A percentile compares a stretch with the other conserved stretches of the same genome.
phyloP scores from a whole-genome alignment of 1,140 invertebrate genomes.

The Drosophila lacertosa region DNA sequence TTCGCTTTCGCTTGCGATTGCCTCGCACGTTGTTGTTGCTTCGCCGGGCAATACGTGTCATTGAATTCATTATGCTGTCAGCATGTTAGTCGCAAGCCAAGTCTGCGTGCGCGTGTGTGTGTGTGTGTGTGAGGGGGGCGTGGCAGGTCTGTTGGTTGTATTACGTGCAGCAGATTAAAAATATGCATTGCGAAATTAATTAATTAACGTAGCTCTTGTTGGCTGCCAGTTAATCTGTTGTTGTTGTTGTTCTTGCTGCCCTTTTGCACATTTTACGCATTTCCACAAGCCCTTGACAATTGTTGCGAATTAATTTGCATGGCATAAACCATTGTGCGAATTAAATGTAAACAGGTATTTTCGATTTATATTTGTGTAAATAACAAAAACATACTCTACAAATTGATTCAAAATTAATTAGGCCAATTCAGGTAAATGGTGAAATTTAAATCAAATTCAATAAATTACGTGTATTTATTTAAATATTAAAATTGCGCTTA shows the following conservation, averaged over 20 bases:
- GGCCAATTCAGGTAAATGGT: slow-evolving; percentile 17
- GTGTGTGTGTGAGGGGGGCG: slow-evolving; percentile 17
- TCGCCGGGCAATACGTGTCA: slow-evolving; percentile 61
- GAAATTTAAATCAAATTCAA: slow-evolving; percentile 11
- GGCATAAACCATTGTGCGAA: background rate
- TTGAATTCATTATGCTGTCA: slow-evolving; percentile 77
- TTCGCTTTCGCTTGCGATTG: slow-evolving; percentile 37
- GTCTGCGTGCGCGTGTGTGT: slow-evolving; percentile 12
- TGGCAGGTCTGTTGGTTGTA: background rate
- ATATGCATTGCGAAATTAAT: slow-evolving; percentile 63
- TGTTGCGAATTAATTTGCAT: slow-evolving; percentile 32
- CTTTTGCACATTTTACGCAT: background rate
- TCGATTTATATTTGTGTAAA: slow-evolving; percentile 13
- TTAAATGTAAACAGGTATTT: slow-evolving; percentile 12
- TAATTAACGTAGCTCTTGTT: slow-evolving; percentile 56
- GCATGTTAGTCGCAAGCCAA: slow-evolving; percentile 20
- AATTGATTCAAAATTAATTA: slow-evolving; percentile 36
- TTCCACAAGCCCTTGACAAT: background rate
- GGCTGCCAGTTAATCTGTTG: slow-evolving; percentile 26
- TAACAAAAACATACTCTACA: slow-evolving; percentile 3
- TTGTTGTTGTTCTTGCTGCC: background rate
- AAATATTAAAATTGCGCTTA: slow-evolving; percentile 9
- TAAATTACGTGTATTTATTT: slow-evolving; percentile 16
- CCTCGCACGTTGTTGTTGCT: too few species aligned
- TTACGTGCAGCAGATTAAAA: slow-evolving; percentile 35